Percentiles rank a stretch among this genome's conserved stretches.
Evolutionary conservation across 2,797 vertebrate genomes (phyloP).

Genomic region (Coendou prehensilis): DNA sequence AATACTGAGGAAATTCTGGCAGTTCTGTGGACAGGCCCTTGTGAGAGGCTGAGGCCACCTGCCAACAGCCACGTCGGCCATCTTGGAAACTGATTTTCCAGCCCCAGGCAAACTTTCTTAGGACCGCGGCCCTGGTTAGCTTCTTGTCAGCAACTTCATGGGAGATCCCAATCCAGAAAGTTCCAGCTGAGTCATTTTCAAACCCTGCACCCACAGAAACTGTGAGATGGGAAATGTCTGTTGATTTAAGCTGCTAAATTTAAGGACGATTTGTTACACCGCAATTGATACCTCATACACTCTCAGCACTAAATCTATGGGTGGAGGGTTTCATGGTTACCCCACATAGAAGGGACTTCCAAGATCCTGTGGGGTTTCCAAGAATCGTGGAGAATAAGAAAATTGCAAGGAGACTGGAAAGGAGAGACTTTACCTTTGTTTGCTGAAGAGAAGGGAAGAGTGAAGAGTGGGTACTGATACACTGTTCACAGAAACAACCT

Average conservation of each 20-base stretch:
- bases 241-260: background rate
- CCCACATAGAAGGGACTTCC: background rate
- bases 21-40: background rate
- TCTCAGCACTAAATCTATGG: background rate
- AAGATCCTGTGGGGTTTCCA: background rate
- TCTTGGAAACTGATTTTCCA: background rate
- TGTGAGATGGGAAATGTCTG: background rate
- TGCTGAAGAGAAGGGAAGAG: background rate
- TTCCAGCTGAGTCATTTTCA: background rate
- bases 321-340: background rate
- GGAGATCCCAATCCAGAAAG: background rate
- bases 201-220: background rate
- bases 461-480: background rate
- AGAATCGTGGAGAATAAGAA: background rate
- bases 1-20: background rate
- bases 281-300: background rate
- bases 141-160: background rate
- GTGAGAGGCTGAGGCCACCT: background rate
- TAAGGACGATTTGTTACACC: background rate
- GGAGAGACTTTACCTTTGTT: background rate
- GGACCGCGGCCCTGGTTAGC: background rate
- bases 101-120: background rate
- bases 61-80: fast-evolving
- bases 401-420: background rate
- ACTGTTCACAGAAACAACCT: fast-evolving